Base-by-base conservation (phyloP, 2,888 invertebrate genomes). In the Dastarcus helophoroides region DNA sequence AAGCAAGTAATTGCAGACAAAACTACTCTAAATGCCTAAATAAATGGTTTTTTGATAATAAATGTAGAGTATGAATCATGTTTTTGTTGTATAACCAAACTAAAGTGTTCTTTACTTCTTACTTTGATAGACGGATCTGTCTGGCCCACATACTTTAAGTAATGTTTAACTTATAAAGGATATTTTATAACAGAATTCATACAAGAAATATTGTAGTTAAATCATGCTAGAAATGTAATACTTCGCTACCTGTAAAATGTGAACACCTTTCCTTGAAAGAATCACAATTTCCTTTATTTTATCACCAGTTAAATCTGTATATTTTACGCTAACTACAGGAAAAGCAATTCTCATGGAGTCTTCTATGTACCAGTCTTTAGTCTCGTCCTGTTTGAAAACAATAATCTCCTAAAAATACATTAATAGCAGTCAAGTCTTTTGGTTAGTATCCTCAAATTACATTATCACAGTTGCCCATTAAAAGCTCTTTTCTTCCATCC, bases 391-490 rank as follows among this genome's bases (percentile, higher is more conserved):
- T 46, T 67, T 66, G 46, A 68, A 72, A 6, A 68, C 53, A 33
- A 71, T 49, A 21, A 73, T 51, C 51, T 69, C 67, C 65, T 67
- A 40, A 36, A 54, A 56, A 27, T 22, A 26, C 14, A 24, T 19
- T 9, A 26, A 26, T 6, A 25, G 19, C 19, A 17, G n/a, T n/a
- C n/a, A n/a, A n/a, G 19, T 17, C 19, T 8, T 17, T 23, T 5
- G 26, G 14, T 26, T 13, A 4, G 13, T 28, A 25, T 19, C 9
- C 9, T 22, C 24, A 15, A 38, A 32, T 42, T 51, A 70, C 72
- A 55, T 76, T 72, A 17, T 71, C 71, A 54, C 75, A 78, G 6
- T 73, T 79, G 31, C 80, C 79, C 17, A 81, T 55, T 12, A 80
- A 47, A 33, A 81, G 69, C 61, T 80, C 80, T 46, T 73, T 69